These are phyloP conservation scores for Epinephelus coioides DNA, from an alignment of 2,797 vertebrate genomes.

Conservation along the genomic window DNA sequence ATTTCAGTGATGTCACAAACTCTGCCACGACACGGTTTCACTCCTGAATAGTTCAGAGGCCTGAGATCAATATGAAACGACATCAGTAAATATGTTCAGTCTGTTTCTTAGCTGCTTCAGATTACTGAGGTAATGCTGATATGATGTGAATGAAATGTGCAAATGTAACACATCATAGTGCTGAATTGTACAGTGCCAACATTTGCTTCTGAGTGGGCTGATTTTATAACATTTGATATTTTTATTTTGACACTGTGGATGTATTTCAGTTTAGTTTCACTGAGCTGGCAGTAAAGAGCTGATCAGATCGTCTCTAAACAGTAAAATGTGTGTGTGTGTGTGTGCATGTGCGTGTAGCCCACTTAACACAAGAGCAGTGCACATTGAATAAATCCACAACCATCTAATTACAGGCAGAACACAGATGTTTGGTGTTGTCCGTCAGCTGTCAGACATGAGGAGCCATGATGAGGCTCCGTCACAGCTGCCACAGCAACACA, in stretches of 20 bases:
- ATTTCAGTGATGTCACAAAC: too few relatives aligned
- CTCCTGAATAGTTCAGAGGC: too few relatives aligned
- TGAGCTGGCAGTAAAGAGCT: neutral
- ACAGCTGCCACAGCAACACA: constrained; percentile 36
- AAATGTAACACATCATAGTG: too few relatives aligned
- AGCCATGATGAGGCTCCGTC: constrained; percentile 24
- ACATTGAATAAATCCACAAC: constrained; percentile 14
- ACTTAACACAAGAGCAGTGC: constrained; percentile 35
- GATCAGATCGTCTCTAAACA: neutral
- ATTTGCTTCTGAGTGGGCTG: too few relatives aligned
- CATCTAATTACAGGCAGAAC: constrained; percentile 44
- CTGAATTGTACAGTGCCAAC: too few relatives aligned
- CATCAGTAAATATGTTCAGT: too few relatives aligned
- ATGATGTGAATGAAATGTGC: too few relatives aligned
- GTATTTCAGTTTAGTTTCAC: neutral
- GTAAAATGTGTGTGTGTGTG: neutral
- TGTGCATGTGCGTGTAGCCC: neutral
- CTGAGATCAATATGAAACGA: too few relatives aligned
- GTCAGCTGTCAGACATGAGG: constrained; percentile 56
- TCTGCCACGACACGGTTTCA: too few relatives aligned
- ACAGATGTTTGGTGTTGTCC: constrained; percentile 56
- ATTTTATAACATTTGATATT: neutral
- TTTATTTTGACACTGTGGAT: neutral
- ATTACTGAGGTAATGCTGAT: too few relatives aligned
- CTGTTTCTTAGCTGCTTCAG: too few relatives aligned